Evolutionary conservation across 2,888 invertebrate species (phyloP), one percentile per base, ranked within the genome.

Genomic region (Arctia plantaginis): DNA sequence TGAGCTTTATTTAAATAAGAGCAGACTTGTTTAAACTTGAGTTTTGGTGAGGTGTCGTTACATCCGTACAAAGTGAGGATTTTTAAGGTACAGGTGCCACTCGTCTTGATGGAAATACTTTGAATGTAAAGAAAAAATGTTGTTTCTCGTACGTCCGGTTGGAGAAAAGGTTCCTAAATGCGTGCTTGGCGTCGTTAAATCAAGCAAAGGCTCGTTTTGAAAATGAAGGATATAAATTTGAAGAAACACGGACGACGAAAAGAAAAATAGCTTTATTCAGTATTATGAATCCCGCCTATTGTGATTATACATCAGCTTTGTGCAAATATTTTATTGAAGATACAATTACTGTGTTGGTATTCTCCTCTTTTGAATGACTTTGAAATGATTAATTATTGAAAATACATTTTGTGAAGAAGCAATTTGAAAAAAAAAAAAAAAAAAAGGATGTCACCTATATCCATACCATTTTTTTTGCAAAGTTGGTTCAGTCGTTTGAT

Each of bases 171-270:
- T 73, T 72, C 69, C 72, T 33, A 76, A 75, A 77, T 79, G 85
- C 85, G 85, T 84, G 85, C 74, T 77, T 67, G 62, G 72, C 78
- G 71, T 80, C 77, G 79, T 83, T 85, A 83, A 85, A 85, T 85
- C 80, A 84, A 85, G 85, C 80, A 85, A 83, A 84, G 76, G 79
- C 75, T 74, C 75, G 79, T 79, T 62, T 85, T 80, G 66, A 75
- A 74, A 83, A 83, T 78, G 76, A 83, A 82, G 79, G 82, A 78
- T 80, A 83, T 76, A 82, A 84, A 83, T 83, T 71, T 77, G 75
- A 62, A 72, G 66, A 73, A 77, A 69, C 68, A 27, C 68, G 66
- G 65, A 77, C 30, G 69, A 10, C 65, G 77, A 76, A 75, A 85
- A 75, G 78, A 77, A 75, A 79, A 78, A 85, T 85, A 67, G 71